Evolutionary conservation across 2,888 invertebrate genomes (phyloP), one percentile per base, ranked within the genome.

Genomic region (Apamea sordens): DNA sequence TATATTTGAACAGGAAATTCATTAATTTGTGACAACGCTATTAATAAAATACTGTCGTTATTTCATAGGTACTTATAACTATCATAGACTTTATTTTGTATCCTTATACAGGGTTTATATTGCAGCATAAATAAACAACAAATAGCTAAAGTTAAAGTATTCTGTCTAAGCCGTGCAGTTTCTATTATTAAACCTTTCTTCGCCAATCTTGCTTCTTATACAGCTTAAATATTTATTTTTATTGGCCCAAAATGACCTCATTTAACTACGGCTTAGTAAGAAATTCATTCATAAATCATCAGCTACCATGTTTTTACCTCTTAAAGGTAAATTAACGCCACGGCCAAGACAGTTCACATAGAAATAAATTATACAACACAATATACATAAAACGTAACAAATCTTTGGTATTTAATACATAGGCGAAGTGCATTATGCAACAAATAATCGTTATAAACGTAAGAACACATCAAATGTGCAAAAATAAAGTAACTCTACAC

Each of bases 371-470:
- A 79, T 71, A 79, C 28, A 83, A 82, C 71, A 75, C 53, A 83
- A 79, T 77, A 86, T 84, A 73, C 71, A 86, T 85, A 86, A 89
- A 86, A 86, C 75, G 77, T 84, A 92, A 91, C 87, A 91, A 85
- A 87, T 92, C 93, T 93, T 94, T 94, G 94, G 94, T 89, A 90
- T 84, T 77, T 53, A 89, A 85, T 86, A 88, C 87, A 88, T 84
- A 87, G 80, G 82, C 81, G 65, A 80, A 83, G 86, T 86, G 76
- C 77, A 82, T 63, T 79, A 77, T 80, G 77, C 82, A 85, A 86
- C 73, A 84, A 86, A 88, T 79, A 88, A 84, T 79, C 79, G 77
- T 83, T 59, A 86, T 74, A 74, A 86, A 87, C 86, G 79, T 63
- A 78, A 89, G 74, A 84, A 84, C 91, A 93, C 92, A 93, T 93